Conservation (phyloP, 2,888 invertebrate species). For the Ochropacha duplaris region DNA sequence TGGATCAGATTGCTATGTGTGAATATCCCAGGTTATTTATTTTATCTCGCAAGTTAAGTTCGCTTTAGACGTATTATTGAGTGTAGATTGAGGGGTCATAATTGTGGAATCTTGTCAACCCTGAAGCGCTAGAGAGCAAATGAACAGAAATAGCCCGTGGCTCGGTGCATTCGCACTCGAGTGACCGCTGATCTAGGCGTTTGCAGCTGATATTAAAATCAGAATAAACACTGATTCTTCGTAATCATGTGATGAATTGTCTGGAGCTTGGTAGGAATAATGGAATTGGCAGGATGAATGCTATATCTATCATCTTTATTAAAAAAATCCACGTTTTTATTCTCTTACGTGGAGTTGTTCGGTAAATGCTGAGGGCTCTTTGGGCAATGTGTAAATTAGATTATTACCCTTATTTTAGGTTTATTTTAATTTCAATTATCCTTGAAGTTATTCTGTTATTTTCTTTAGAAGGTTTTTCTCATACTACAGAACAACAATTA, state of each 20-base stretch:
- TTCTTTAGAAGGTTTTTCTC: too few species aligned
- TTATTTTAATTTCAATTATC: too few species aligned
- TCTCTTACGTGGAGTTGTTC: too few species aligned
- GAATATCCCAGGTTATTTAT: neutral
- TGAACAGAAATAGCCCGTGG: neutral
- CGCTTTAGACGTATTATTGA: too few species aligned
- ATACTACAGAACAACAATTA: neutral
- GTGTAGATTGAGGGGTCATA: neutral
- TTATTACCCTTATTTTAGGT: too few species aligned
- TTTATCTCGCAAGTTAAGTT: neutral
- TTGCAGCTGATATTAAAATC: neutral
- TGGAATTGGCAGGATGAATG: too few species aligned
- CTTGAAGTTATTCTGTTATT: too few species aligned
- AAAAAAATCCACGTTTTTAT: too few species aligned
- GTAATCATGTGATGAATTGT: neutral
- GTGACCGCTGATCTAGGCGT: neutral
- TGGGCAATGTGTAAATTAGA: too few species aligned
- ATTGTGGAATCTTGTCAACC: neutral
- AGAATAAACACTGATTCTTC: neutral
- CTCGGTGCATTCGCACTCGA: neutral
- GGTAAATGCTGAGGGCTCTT: too few species aligned
- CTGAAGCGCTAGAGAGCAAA: neutral
- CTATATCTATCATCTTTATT: too few species aligned
- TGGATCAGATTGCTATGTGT: too few species aligned
- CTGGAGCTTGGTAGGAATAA: neutral